Evolutionary conservation across 2,113 vertebrate species (phyloP).

Genomic region (Lontra canadensis): DNA sequence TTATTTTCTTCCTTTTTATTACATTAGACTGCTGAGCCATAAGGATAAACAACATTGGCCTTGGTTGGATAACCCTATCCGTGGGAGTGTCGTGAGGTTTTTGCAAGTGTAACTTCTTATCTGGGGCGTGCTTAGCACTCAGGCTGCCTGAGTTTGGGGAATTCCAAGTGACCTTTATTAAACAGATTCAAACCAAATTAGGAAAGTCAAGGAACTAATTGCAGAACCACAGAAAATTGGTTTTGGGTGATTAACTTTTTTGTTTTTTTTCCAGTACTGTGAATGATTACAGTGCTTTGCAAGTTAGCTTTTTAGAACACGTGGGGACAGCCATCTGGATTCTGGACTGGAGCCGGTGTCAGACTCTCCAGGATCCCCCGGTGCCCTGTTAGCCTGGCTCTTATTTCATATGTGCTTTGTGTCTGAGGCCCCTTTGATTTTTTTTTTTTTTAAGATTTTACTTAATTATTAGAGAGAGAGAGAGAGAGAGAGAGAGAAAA

Average conservation of each 20-base stretch:
- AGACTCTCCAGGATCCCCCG: background rate
- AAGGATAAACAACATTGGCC: background rate
- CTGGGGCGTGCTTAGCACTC: background rate
- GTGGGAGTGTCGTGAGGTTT: background rate
- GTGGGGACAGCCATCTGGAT: background rate
- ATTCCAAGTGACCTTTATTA: background rate
- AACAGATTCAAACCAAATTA: background rate
- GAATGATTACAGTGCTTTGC: background rate
- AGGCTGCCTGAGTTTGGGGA: background rate
- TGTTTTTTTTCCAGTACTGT: background rate
- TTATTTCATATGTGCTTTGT: background rate
- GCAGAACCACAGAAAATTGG: slow-evolving; percentile 3
- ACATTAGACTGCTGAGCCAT: background rate
- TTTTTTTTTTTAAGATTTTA: background rate
- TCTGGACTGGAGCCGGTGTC: background rate
- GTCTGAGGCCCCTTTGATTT: background rate
- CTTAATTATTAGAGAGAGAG: background rate
- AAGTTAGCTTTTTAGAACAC: background rate
- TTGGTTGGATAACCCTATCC: background rate
- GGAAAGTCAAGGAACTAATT: slow-evolving; percentile 33
- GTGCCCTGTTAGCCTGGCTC: background rate
- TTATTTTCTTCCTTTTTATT: background rate
- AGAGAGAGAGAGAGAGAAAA: background rate
- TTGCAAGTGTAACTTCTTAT: background rate
- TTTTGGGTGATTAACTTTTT: background rate